Conservation (phyloP, 2,113 vertebrate species). For the Formicarius rufipectus region DNA sequence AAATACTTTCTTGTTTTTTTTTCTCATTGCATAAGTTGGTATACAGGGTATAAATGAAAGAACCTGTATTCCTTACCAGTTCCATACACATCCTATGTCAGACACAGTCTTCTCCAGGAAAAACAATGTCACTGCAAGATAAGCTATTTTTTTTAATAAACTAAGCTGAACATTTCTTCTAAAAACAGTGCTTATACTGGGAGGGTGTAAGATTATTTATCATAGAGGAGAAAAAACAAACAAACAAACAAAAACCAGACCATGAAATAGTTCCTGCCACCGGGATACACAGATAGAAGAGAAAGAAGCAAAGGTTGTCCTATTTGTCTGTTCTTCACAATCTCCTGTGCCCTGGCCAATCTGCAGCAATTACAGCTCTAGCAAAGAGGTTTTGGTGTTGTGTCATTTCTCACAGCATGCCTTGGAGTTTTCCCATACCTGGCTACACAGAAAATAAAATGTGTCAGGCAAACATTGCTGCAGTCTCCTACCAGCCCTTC, state of each 20-base stretch:
- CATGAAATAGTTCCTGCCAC: background rate
- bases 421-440: background rate
- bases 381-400: background rate
- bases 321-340: background rate
- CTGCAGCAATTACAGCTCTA: background rate
- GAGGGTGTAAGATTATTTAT: background rate
- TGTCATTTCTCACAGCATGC: background rate
- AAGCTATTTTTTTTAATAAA: background rate
- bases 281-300: background rate
- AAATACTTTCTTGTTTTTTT: background rate
- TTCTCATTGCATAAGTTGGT: background rate
- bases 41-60: background rate
- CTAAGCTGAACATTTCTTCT: background rate
- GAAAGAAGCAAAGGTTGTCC: background rate
- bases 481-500: background rate
- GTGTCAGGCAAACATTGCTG: background rate
- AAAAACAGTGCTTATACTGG: background rate
- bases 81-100: background rate
- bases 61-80: background rate
- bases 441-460: background rate
- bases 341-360: background rate
- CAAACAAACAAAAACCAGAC: too few species aligned
- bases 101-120: background rate
- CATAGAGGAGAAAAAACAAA: background rate
- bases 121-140: background rate